These are phyloP conservation scores for Thaumetopoea pityocampa DNA, from an alignment of 1,140 invertebrate genomes.

Conservation along the genomic window DNA sequence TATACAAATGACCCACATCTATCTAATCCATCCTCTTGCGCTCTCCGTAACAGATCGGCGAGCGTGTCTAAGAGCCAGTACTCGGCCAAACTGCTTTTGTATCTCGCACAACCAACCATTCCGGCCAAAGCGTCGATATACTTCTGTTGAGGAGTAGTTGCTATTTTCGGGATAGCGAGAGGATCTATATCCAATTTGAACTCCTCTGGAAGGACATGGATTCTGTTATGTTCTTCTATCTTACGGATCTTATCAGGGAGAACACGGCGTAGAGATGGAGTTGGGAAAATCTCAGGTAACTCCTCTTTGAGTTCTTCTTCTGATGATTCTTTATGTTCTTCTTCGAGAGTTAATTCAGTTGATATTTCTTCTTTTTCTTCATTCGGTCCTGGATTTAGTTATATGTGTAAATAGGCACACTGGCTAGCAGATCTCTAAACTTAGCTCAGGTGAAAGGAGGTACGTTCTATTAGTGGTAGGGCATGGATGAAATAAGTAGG, in stretches of 20 bases:
- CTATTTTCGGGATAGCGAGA: constrained; percentile 44
- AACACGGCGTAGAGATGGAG: constrained; percentile 42
- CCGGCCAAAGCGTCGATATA: constrained; percentile 52
- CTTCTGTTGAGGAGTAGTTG: constrained; percentile 37
- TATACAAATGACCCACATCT: constrained; percentile 28
- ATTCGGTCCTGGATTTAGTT: constrained; percentile 12
- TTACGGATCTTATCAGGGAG: constrained; percentile 43
- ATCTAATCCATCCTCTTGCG: constrained; percentile 46
- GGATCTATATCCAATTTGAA: constrained; percentile 54
- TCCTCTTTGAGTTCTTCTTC: constrained; percentile 11
- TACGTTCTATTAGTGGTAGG: too few species aligned
- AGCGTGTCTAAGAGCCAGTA: constrained; percentile 65
- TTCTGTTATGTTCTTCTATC: constrained; percentile 40
- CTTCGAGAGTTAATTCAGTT: constrained; percentile 14
- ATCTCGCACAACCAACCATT: constrained; percentile 45
- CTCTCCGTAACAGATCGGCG: constrained; percentile 52
- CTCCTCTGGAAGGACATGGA: constrained; percentile 50
- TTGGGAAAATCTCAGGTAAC: constrained; percentile 39
- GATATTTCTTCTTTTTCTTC: constrained; percentile 22
- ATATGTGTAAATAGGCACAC: too few species aligned
- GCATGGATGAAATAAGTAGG: too few species aligned
- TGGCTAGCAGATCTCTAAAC: too few species aligned
- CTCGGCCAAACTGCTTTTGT: constrained; percentile 53
- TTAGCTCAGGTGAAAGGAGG: too few species aligned
- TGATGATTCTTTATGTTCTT: constrained; percentile 19